A percentile compares a stretch with the other conserved stretches of the same genome.
phyloP scores from a whole-genome alignment of 2,113 vertebrate genomes.

The Micronycteris hirsuta region DNA sequence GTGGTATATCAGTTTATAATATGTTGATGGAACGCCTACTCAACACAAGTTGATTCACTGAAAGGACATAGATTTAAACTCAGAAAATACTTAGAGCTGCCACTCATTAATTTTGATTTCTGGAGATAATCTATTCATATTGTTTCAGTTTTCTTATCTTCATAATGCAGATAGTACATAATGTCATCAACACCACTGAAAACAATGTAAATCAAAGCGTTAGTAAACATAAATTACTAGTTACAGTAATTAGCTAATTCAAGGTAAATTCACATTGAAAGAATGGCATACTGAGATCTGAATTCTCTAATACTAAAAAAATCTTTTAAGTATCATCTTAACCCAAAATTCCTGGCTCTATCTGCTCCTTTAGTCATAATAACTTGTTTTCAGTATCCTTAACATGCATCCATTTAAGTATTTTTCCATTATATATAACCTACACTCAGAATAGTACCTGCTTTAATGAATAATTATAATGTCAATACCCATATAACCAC shows the following conservation, averaged over 20 bases:
- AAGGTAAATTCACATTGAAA: not conserved
- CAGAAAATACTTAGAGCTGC: not conserved
- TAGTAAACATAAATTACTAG: not conserved
- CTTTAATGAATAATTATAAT: not conserved
- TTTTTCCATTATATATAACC: not conserved
- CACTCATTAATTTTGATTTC: not conserved
- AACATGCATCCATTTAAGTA: not conserved
- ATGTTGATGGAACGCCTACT: not conserved
- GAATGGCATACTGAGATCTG: not conserved
- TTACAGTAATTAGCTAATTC: not conserved
- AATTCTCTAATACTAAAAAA: not conserved
- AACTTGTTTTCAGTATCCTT: not conserved
- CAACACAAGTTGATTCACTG: not conserved
- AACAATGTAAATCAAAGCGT: not conserved
- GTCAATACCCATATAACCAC: not conserved
- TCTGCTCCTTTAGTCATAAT: not conserved
- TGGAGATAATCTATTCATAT: not conserved
- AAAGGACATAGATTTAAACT: not conserved
- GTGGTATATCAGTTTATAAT: not conserved
- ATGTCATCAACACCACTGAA: not conserved
- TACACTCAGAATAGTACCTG: not conserved
- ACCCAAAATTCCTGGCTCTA: not conserved
- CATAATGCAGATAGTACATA: not conserved
- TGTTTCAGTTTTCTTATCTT: not conserved
- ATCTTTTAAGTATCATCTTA: not conserved